Percentiles rank a stretch among this genome's conserved stretches.
Conservation (phyloP, 2,888 invertebrate species). For the Helicoverpa assulta region DNA sequence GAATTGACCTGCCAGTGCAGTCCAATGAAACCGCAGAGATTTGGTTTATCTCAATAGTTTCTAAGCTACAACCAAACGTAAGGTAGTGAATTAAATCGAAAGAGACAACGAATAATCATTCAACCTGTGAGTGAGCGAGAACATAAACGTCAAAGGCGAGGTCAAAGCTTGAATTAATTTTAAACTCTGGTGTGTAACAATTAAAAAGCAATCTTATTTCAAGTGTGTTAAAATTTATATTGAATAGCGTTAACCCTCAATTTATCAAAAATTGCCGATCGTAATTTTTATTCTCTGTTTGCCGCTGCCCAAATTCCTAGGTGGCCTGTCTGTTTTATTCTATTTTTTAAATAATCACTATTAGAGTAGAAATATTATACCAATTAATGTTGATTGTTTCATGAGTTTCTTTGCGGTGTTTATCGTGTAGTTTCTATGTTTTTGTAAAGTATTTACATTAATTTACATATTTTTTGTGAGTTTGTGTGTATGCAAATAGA, state of each 20-base stretch:
- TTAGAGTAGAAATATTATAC: constrained; percentile 11
- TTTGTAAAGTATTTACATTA: not conserved
- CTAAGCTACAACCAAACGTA: not conserved
- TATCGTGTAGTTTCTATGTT: constrained; percentile 2
- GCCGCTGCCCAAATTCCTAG: constrained; percentile 18
- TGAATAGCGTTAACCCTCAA: not conserved
- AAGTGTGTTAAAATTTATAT: not conserved
- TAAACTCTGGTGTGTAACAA: not conserved
- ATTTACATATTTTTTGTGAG: constrained; percentile 7
- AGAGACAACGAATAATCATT: constrained; percentile 1
- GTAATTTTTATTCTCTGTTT: constrained; percentile 1
- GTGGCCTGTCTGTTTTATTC: not conserved
- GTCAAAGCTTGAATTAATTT: constrained; percentile 1
- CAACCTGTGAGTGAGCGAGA: not conserved
- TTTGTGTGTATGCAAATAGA: constrained; percentile 14
- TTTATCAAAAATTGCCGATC: not conserved
- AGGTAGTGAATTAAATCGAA: not conserved
- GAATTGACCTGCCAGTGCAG: too few species aligned
- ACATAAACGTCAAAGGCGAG: constrained; percentile 1
- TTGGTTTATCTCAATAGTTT: not conserved
- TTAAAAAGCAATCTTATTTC: not conserved
- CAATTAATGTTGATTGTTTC: constrained; percentile 10
- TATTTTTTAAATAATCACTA: constrained; percentile 5
- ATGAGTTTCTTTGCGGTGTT: not conserved
- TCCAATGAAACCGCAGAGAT: too few species aligned